Conservation (phyloP, 2,888 invertebrate species). For the Digitonthophagus gazella region DNA sequence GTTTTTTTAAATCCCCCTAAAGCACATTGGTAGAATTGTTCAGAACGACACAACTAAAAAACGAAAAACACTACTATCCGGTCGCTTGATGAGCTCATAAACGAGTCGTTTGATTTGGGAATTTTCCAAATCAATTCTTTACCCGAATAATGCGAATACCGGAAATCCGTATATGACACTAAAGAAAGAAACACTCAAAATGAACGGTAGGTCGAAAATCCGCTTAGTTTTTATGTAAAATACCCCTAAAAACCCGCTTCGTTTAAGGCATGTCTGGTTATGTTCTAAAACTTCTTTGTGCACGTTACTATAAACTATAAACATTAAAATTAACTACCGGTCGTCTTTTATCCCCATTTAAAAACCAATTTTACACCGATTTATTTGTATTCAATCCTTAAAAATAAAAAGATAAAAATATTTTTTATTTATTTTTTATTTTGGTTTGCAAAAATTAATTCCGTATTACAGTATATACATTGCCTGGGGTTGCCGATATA, state of each 20-base stretch:
- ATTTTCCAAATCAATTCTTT: slow-evolving; percentile 28
- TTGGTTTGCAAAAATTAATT: not conserved
- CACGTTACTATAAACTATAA: slow-evolving; percentile 8
- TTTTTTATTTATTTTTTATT: slow-evolving; percentile 5
- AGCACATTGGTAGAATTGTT: not conserved
- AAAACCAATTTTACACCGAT: too few relatives aligned
- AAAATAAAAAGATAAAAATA: too few relatives aligned
- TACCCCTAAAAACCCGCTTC: not conserved
- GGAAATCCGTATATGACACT: slow-evolving; percentile 21
- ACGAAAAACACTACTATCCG: slow-evolving; percentile 25
- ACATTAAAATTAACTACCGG: too few relatives aligned
- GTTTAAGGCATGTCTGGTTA: slow-evolving; percentile 23
- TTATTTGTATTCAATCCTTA: too few relatives aligned
- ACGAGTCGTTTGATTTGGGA: slow-evolving; percentile 30
- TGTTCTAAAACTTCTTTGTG: slow-evolving; percentile 18
- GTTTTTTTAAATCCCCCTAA: not conserved
- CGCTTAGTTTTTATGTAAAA: slow-evolving; percentile 11
- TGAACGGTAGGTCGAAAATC: slow-evolving; percentile 25
- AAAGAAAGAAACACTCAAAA: slow-evolving; percentile 21
- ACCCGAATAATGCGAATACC: slow-evolving; percentile 22
- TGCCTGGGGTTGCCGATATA: slow-evolving; percentile 59
- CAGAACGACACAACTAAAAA: slow-evolving; percentile 12
- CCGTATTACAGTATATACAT: slow-evolving; percentile 46
- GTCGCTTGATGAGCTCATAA: slow-evolving; percentile 25
- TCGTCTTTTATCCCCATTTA: not conserved